Conservation (phyloP, 2,797 vertebrate species). For the Sebastes iracundus region DNA sequence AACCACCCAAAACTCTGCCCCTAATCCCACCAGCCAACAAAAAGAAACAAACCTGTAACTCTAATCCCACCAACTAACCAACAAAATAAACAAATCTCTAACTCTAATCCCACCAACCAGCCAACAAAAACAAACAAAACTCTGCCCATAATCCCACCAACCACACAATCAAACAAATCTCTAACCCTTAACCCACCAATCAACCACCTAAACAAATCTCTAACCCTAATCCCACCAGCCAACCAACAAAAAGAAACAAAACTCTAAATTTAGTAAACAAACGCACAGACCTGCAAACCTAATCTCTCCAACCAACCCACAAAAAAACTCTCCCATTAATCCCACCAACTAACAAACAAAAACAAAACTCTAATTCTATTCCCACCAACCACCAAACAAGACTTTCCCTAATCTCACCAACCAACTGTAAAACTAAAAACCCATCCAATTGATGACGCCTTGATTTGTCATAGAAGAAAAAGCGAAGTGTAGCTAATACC, state of each 20-base stretch:
- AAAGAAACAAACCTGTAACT: background rate
- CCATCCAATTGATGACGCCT: background rate
- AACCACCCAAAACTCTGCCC: no score
- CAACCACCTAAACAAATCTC: background rate
- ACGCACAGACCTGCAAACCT: background rate
- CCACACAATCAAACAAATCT: background rate
- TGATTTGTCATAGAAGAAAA: background rate
- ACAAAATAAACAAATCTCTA: background rate
- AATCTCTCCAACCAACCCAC: background rate
- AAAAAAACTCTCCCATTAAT: background rate
- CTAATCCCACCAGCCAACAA: background rate
- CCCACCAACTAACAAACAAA: background rate
- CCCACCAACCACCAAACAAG: background rate
- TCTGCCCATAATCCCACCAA: background rate
- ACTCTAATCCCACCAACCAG: background rate
- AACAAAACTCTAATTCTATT: background rate
- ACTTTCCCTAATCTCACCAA: background rate
- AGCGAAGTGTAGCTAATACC: background rate
- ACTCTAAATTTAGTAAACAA: no score
- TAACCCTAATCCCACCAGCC: background rate
- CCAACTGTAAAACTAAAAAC: background rate
- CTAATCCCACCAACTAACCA: background rate
- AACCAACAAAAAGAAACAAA: background rate
- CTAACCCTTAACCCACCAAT: background rate
- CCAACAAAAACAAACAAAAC: background rate